Evolutionary conservation across 2,113 vertebrate genomes (phyloP).

Genomic region (Catharus fuscescens): DNA sequence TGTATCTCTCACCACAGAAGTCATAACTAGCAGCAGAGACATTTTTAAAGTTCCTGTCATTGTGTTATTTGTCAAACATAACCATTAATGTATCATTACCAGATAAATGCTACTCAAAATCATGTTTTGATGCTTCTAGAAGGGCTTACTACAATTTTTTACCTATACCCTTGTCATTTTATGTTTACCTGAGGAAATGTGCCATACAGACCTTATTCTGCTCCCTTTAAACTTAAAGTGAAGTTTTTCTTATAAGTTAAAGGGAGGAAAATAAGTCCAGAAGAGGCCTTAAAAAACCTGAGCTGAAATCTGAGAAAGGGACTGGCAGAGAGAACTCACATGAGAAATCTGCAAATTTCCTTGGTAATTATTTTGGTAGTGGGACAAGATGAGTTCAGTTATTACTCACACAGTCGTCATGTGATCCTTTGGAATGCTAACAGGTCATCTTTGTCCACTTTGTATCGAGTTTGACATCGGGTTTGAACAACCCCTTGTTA

Average conservation of each 20-base stretch:
- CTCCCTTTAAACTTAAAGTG: background rate
- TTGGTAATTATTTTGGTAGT: background rate
- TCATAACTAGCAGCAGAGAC: background rate
- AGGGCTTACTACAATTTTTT: background rate
- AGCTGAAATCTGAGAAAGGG: background rate
- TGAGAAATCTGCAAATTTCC: background rate
- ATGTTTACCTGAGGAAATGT: background rate
- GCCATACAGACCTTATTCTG: background rate
- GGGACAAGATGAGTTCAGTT: background rate
- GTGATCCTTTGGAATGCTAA: background rate
- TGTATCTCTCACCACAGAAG: slow-evolving; percentile 10
- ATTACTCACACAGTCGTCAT: background rate
- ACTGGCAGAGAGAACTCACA: background rate
- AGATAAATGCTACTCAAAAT: background rate
- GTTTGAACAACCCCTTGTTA: background rate
- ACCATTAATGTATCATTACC: slow-evolving; percentile 7
- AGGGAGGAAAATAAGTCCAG: background rate
- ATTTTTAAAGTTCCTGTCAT: slow-evolving; percentile 17
- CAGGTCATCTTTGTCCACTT: background rate
- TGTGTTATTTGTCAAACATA: slow-evolving; percentile 1
- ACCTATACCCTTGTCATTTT: background rate
- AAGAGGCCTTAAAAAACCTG: background rate
- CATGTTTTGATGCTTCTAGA: background rate
- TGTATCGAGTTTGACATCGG: background rate
- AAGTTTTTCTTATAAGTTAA: background rate